Base-by-base conservation (phyloP, 2,113 vertebrate genomes). In the Stictonetta naevosa region DNA sequence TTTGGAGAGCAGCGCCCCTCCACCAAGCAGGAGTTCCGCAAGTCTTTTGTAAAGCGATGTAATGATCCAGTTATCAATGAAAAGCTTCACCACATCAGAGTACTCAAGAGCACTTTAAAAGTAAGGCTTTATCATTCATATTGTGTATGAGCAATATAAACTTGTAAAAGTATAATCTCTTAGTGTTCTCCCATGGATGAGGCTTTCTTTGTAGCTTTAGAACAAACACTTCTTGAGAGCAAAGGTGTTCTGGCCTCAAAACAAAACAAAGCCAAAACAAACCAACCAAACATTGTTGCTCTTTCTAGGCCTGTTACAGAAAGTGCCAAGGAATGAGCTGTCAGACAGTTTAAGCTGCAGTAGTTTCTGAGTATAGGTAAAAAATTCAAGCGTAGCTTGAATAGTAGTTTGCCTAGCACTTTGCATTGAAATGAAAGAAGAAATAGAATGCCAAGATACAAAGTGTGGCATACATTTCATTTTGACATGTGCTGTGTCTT, bases 41-140 rank as follows among this genome's bases (percentile, higher is more conserved):
- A 98, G 86, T 98, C 98, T 40, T 99, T 99, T 58, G 96, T 98
- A 67, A 99, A 99, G 94, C 95, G 98, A 78, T 98, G 97, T 84
- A 98, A 98, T 11, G 98, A 99, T 96, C 99, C 99, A 3, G 95
- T 98, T 53, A 97, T 99, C 88, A 99, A 99, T 34, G 99, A 99
- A 69, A 98, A 98, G 92, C 98, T 99, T 74, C 99, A 99, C 95
- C 98, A 98, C 86, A 98, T 99, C 96, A 98, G 99, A 92, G 98
- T 98, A 67, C 98, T 99, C 78, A 99, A 98, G 95, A 99, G 99
- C 97, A 99, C 99, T 89, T 97, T 99, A 95, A 99, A 99, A 98
- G 99, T 99, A 98, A 96, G 97, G 55, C 55, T 71, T 84, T 34
- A 7, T 23, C 56, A 3, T 19, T n/a, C 25, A 26, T 29, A 59